A percentile compares a stretch with the other conserved stretches of the same genome.
Conservation (phyloP, 2,888 invertebrate genomes). For the Heliconius ismenius region DNA sequence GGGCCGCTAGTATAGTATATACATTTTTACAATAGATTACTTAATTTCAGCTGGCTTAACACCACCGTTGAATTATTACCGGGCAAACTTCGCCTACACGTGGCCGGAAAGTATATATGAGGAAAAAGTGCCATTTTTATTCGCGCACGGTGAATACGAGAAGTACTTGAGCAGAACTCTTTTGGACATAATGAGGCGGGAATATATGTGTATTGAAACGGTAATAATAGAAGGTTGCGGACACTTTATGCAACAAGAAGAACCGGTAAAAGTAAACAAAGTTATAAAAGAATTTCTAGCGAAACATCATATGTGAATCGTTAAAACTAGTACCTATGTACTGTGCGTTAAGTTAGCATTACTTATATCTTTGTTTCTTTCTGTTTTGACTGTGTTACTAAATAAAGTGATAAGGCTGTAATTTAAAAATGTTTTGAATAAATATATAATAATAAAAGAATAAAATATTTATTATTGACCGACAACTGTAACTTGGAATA, state of each 20-base stretch:
- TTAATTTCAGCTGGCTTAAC: constrained; percentile 76
- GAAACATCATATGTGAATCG: constrained; percentile 55
- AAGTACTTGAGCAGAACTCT: constrained; percentile 56
- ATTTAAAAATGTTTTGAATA: background rate
- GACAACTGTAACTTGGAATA: no score
- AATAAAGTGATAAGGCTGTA: background rate
- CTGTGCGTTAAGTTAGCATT: background rate
- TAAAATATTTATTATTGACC: background rate
- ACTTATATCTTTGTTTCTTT: background rate
- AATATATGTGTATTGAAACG: constrained; percentile 70
- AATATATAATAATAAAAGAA: background rate
- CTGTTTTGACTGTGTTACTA: background rate
- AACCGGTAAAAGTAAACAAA: constrained; percentile 76
- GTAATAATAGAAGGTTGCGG: constrained; percentile 68
- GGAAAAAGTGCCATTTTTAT: constrained; percentile 69
- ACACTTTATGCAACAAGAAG: constrained; percentile 82
- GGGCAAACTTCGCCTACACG: constrained; percentile 67
- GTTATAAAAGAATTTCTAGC: constrained; percentile 72
- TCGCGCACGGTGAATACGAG: constrained; percentile 74
- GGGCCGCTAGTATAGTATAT: no score
- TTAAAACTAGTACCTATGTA: background rate
- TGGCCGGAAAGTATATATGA: constrained; percentile 54
- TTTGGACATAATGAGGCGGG: constrained; percentile 62
- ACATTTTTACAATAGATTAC: background rate
- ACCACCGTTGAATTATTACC: constrained; percentile 81